phyloP scores from a whole-genome alignment of 2,888 invertebrate species.

The Chelonus formosanus region DNA sequence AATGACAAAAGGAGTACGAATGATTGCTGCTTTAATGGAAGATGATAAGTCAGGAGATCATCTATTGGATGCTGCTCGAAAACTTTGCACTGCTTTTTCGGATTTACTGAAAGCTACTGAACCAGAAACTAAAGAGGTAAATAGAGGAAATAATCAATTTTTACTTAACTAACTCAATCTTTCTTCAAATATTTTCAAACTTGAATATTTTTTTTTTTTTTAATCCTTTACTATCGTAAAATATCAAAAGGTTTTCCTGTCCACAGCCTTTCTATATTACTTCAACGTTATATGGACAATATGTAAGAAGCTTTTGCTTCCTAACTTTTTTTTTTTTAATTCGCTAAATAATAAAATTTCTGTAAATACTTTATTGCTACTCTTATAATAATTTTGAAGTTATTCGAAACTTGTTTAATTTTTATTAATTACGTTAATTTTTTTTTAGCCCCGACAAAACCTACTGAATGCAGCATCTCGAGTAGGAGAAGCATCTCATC shows the following conservation, averaged over 20 bases:
- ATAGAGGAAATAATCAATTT: background rate
- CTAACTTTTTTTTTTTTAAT: slow-evolving; percentile 17
- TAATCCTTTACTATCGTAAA: background rate
- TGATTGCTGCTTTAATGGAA: slow-evolving; percentile 95
- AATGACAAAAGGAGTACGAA: slow-evolving; percentile 92
- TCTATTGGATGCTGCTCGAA: slow-evolving; percentile 89
- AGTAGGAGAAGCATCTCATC: slow-evolving; percentile 96
- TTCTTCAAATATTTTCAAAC: background rate
- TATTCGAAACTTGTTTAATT: too few relatives aligned
- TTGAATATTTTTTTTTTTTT: too few relatives aligned
- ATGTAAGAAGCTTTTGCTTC: slow-evolving; percentile 53
- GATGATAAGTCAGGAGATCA: slow-evolving; percentile 84
- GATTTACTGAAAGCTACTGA: slow-evolving; percentile 95
- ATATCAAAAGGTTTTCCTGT: slow-evolving; percentile 15
- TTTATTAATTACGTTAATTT: background rate
- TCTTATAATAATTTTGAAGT: too few relatives aligned
- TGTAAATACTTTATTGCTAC: too few relatives aligned
- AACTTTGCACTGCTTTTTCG: slow-evolving; percentile 91
- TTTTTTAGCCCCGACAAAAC: slow-evolving; percentile 81
- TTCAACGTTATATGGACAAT: slow-evolving; percentile 57
- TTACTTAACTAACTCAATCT: too few relatives aligned
- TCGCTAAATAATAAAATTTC: background rate
- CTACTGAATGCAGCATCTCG: slow-evolving; percentile 94
- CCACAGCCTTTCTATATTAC: slow-evolving; percentile 57
- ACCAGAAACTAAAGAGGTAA: slow-evolving; percentile 88